Percentiles rank a stretch among this genome's conserved stretches.
These are phyloP conservation scores for Parapristionchus giblindavisi DNA, from an alignment of 2,888 invertebrate species.

Conservation along the genomic window DNA sequence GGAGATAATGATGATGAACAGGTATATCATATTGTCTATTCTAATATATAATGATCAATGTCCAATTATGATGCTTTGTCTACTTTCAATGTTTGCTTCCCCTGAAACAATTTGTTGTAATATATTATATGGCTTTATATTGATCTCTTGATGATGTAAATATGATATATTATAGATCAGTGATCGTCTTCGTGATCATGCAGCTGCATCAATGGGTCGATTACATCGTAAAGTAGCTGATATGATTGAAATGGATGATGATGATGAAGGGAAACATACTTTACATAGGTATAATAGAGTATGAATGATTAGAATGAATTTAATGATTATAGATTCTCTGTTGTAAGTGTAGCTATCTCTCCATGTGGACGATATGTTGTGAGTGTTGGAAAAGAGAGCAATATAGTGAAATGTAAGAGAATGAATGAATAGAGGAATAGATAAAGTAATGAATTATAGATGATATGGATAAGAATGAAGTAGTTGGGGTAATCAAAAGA, in stretches of 20 bases:
- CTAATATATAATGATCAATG: too few relatives aligned
- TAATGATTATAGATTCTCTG: conserved; percentile 50
- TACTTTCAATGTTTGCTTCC: too few relatives aligned
- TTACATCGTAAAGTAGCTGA: conserved; percentile 57
- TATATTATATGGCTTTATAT: conserved; percentile 33
- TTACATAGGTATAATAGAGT: conserved; percentile 50
- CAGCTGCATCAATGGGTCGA: conserved; percentile 47
- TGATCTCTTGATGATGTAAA: conserved; percentile 36
- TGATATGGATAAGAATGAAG: conserved; percentile 50
- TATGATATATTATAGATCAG: conserved; percentile 5
- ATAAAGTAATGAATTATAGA: conserved; percentile 46
- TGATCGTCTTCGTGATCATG: conserved; percentile 54
- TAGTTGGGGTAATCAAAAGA: conserved; percentile 56
- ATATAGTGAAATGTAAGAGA: conserved; percentile 63
- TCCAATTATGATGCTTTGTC: too few relatives aligned
- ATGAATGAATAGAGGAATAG: not conserved
- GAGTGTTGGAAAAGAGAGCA: conserved; percentile 65
- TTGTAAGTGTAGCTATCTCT: conserved; percentile 58
- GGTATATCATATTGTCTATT: not conserved
- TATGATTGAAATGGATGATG: conserved; percentile 51
- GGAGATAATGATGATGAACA: conserved; percentile 38
- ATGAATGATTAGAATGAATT: not conserved
- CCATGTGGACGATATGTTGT: conserved; percentile 55
- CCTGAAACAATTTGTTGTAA: too few relatives aligned
- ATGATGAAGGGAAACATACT: conserved; percentile 51